Evolutionary conservation across 1,140 invertebrate species (phyloP).

Genomic region (Nasonia longicornis): DNA sequence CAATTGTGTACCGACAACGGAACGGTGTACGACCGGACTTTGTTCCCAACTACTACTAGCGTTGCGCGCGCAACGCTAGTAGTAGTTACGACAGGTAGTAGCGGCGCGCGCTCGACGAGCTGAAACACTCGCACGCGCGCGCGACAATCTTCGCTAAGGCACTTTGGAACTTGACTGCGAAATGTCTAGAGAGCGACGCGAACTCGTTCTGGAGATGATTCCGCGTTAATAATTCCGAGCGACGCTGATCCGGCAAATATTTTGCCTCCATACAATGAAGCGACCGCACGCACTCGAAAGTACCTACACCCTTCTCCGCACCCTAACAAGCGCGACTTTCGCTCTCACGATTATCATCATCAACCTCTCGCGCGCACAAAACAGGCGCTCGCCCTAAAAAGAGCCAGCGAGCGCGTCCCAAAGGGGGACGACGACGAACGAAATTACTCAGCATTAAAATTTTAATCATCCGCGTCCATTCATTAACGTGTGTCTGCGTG

Average conservation of each 20-base stretch:
- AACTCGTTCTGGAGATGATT: neutral
- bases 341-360: slow-evolving; percentile 34
- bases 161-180: slow-evolving; percentile 26
- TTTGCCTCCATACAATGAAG: neutral
- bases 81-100: slow-evolving; percentile 4
- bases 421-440: neutral
- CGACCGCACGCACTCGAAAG: neutral
- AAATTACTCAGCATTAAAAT: slow-evolving; percentile 36
- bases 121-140: slow-evolving; percentile 17
- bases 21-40: slow-evolving; percentile 29
- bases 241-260: neutral
- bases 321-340: neutral
- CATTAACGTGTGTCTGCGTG: neutral
- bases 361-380: neutral
- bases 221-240: no score
- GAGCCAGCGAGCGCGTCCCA: neutral
- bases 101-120: neutral
- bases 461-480: slow-evolving; percentile 20
- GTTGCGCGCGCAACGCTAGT: no score
- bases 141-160: slow-evolving; percentile 16
- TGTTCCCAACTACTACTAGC: slow-evolving; percentile 30
- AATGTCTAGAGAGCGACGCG: neutral
- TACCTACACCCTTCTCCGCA: neutral
- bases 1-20: slow-evolving; percentile 34
- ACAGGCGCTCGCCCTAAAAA: slow-evolving; percentile 3